Evolutionary conservation across 2,888 invertebrate genomes (phyloP).

Genomic region (Parnassius orleans): DNA sequence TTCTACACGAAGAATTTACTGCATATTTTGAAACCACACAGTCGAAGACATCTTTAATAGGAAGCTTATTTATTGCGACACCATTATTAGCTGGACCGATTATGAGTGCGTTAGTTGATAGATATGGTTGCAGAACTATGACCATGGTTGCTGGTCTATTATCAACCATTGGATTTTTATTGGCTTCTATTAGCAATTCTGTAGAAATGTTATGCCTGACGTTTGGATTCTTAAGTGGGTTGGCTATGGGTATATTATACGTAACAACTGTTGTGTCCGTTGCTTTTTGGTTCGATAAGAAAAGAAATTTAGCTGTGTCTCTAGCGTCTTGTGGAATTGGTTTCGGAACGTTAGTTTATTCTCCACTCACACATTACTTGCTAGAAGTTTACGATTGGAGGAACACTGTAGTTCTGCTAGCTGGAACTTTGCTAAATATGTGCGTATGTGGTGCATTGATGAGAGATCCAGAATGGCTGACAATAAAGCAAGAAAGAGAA

Average conservation of each 20-base stretch:
- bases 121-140: slow-evolving; percentile 89
- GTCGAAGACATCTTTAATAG: slow-evolving; percentile 92
- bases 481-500: slow-evolving; percentile 82
- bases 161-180: slow-evolving; percentile 87
- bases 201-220: slow-evolving; percentile 89
- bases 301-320: slow-evolving; percentile 91
- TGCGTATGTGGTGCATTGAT: slow-evolving; percentile 93
- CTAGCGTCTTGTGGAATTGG: slow-evolving; percentile 94
- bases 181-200: slow-evolving; percentile 85
- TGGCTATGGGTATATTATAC: slow-evolving; percentile 91
- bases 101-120: slow-evolving; percentile 91
- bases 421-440: slow-evolving; percentile 91
- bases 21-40: slow-evolving; percentile 89
- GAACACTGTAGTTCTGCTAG: slow-evolving; percentile 87
- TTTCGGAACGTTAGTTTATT: slow-evolving; percentile 93
- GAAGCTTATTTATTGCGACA: slow-evolving; percentile 93
- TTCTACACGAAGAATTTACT: slow-evolving; percentile 90
- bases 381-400: slow-evolving; percentile 89
- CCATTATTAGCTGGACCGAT: slow-evolving; percentile 92
- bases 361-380: slow-evolving; percentile 89
- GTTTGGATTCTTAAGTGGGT: slow-evolving; percentile 90
- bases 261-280: slow-evolving; percentile 95
- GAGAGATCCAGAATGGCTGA: slow-evolving; percentile 92
- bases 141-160: slow-evolving; percentile 86
- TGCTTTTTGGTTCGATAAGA: slow-evolving; percentile 95